Evolutionary conservation across 2,113 vertebrate genomes (phyloP).

Genomic region (Hyperoodon ampullatus): DNA sequence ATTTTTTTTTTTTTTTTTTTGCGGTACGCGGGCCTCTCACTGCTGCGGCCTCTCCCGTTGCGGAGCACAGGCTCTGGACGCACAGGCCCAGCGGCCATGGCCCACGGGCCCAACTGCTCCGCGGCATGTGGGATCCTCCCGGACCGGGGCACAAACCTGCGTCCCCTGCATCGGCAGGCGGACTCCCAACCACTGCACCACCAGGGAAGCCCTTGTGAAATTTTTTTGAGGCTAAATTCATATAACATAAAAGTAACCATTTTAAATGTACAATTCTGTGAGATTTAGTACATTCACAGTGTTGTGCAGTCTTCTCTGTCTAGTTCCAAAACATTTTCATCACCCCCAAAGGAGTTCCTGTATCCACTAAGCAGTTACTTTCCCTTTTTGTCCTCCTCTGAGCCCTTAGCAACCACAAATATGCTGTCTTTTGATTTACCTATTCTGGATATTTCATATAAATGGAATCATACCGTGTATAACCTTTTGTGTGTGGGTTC

Average conservation of each 20-base stretch:
- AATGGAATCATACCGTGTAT: neutral
- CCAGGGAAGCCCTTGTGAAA: neutral
- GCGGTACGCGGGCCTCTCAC: no score
- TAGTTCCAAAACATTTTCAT: neutral
- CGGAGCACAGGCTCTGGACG: no score
- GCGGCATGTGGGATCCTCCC: no score
- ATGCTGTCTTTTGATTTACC: neutral
- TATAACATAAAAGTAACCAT: neutral
- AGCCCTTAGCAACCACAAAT: neutral
- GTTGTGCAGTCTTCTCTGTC: neutral
- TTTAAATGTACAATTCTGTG: neutral
- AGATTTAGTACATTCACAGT: neutral
- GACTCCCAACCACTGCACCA: no score
- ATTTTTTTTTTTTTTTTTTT: no score
- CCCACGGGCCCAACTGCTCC: no score
- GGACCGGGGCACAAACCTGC: no score
- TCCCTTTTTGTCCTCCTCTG: neutral
- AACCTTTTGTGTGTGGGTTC: neutral
- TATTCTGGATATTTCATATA: neutral
- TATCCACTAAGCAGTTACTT: neutral
- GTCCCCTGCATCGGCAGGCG: no score
- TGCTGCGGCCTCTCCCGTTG: no score
- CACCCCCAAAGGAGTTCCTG: neutral
- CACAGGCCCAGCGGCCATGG: no score
- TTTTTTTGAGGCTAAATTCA: neutral